Conservation (phyloP, 1,140 invertebrate species). For the Drosophila sechellia region DNA sequence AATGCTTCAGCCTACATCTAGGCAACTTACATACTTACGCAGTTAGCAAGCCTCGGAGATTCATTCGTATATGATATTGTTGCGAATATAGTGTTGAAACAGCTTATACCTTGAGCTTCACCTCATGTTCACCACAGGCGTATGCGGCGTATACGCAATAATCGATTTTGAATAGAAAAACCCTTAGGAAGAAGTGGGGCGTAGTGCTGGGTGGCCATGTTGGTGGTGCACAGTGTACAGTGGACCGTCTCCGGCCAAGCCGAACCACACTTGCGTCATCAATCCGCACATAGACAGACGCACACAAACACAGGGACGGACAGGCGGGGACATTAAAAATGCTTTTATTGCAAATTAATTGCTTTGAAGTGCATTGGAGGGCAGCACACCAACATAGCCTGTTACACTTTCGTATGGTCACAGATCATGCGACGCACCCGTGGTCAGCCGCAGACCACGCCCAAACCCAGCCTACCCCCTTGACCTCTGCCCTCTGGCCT, state of each 20-base stretch:
- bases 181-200: background rate
- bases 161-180: constrained; percentile 27
- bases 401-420: constrained; percentile 9
- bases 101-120: background rate
- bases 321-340: constrained; percentile 52
- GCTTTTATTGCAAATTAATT: constrained; percentile 82
- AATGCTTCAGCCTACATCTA: too few species aligned
- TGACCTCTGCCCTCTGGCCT: background rate
- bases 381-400: constrained; percentile 4
- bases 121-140: constrained; percentile 1
- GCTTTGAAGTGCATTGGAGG: constrained; percentile 71
- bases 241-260: background rate
- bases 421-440: constrained; percentile 63
- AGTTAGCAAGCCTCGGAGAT: too few species aligned
- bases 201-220: background rate
- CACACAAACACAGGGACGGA: constrained; percentile 1
- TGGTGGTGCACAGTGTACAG: background rate
- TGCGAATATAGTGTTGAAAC: too few species aligned
- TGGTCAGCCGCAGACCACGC: constrained; percentile 35
- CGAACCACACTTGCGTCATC: constrained; percentile 48
- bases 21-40: too few species aligned
- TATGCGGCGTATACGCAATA: constrained; percentile 40
- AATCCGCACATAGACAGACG: constrained; percentile 34
- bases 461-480: constrained; percentile 1
- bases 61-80: too few species aligned